Conservation (phyloP, 2,888 invertebrate genomes). For the Watsonalla binaria region DNA sequence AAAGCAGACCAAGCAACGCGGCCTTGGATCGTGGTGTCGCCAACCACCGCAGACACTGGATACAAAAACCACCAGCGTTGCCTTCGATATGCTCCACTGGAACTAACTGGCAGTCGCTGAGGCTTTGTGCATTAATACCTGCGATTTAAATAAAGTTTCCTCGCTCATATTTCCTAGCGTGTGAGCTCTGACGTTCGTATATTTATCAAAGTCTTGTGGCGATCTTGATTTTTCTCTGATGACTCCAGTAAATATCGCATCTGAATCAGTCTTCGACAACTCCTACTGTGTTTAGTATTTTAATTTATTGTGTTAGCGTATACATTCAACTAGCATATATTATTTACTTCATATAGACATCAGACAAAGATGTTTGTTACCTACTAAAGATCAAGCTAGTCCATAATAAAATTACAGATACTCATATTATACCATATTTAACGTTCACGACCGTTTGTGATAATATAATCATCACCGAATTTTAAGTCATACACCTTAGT, state of each 20-base stretch:
- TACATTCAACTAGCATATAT: neutral
- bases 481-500: constrained; percentile 35
- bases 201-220: too few relatives aligned
- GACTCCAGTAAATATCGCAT: too few relatives aligned
- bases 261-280: too few relatives aligned
- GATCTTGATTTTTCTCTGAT: too few relatives aligned
- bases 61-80: constrained; percentile 50
- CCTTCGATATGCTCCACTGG: constrained; percentile 50
- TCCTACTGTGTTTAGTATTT: too few relatives aligned
- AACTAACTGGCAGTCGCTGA: constrained; percentile 10
- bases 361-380: neutral
- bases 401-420: neutral
- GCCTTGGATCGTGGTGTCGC: constrained; percentile 59
- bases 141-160: too few relatives aligned
- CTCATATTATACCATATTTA: constrained; percentile 18
- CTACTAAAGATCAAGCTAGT: neutral
- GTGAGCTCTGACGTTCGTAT: too few relatives aligned
- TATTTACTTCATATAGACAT: neutral
- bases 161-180: too few relatives aligned
- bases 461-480: constrained; percentile 25
- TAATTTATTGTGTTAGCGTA: too few relatives aligned
- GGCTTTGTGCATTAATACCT: neutral
- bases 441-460: constrained; percentile 44
- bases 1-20: constrained; percentile 45
- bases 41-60: constrained; percentile 46